A percentile compares a stretch with the other conserved stretches of the same genome.
Conservation (phyloP, 2,888 invertebrate genomes). For the Polymixis flavicincta region DNA sequence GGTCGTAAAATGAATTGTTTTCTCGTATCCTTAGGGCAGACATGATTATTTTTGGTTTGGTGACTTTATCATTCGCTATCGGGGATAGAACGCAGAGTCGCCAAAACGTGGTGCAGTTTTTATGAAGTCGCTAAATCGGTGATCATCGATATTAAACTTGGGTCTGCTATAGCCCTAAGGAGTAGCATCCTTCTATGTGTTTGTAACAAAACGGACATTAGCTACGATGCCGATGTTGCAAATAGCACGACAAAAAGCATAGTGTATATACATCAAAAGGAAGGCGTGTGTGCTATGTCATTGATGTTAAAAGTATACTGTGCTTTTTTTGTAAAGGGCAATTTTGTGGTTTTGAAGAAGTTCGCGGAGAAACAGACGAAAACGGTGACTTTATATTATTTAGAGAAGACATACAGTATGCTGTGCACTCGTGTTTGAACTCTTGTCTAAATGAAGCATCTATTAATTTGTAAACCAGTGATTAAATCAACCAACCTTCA, state of each 20-base stretch:
- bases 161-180: neutral
- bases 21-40: constrained; percentile 17
- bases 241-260: constrained; percentile 30
- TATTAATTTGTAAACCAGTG: neutral
- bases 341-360: no score
- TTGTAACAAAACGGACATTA: constrained; percentile 9
- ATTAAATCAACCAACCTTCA: neutral
- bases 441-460: neutral
- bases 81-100: neutral
- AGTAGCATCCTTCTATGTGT: constrained; percentile 1
- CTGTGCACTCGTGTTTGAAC: neutral
- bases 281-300: constrained; percentile 14
- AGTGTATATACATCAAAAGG: constrained; percentile 38
- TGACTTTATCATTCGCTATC: neutral
- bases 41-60: constrained; percentile 7
- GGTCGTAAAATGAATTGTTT: constrained; percentile 37
- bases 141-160: neutral
- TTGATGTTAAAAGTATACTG: constrained; percentile 14
- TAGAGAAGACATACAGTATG: neutral
- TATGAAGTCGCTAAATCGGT: neutral
- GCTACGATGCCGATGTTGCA: constrained; percentile 16
- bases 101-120: constrained; percentile 7
- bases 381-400: no score
- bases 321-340: constrained; percentile 1
- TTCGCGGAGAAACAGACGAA: no score